Base-by-base conservation (phyloP, 2,888 invertebrate genomes). In the Cheilosia soror region DNA sequence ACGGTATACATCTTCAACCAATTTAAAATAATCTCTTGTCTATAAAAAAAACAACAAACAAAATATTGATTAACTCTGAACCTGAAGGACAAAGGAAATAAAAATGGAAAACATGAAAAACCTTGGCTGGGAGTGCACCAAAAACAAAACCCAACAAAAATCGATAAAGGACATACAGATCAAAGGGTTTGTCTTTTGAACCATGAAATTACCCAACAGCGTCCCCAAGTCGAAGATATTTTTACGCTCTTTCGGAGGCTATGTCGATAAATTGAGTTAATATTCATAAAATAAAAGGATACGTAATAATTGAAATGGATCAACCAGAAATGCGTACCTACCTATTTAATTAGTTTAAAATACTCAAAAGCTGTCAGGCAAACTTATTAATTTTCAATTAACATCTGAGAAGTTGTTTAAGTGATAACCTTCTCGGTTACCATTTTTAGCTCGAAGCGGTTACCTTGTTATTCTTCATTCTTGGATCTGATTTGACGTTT, bases 111-210 rank as follows among this genome's bases (percentile, higher is more conserved):
- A 69, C 37, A 44, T 37, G 58, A 58, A 73, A 31, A 11, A 29
- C 9, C 33, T 37, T 65, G 47, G 6, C 4, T 5, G 31, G 13
- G 20, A 37, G 29, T 9, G 13, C 9, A 4, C 7, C 31, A 49
- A 57, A 47, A 65, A 57, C 9, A 11, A 53, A 49, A 20, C 25
- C 72, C 37, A n/a, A 68, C 58, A 60, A 78, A 63, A 83, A 83
- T 69, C 73, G 72, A 78, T 78, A 78, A 83, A 29, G 72, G 62
- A 68, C 66, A 66, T 25, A 11, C 55, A 78, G 72, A 83, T 83
- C 68, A 83, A 83, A 83, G 83, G 66, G 68, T 68, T 83, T 66
- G 66, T 27, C 47, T 27, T 63, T 13, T 51, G 79, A 63, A 79
- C 55, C 79, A 69, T 83, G 62, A 73, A 83, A 79, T 83, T 73